Evolutionary conservation across 35 echinoderm and acorn worm species (phyloP).

Genomic region (Ptychodera flava): DNA sequence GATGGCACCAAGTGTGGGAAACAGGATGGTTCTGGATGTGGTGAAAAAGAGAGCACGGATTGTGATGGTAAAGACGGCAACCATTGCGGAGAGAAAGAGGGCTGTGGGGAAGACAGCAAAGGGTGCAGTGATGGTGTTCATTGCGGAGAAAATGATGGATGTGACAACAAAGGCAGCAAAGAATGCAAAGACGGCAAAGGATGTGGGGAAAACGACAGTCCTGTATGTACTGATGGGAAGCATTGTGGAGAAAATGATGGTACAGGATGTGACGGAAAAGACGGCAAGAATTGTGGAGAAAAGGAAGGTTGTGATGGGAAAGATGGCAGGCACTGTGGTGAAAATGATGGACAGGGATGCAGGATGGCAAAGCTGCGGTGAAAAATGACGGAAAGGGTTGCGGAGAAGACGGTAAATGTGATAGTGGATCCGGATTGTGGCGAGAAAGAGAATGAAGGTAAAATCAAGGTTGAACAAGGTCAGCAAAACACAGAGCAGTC

Average conservation of each 20-base stretch:
- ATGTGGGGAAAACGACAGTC: conserved; percentile 5
- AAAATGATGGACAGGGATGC: not conserved
- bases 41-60: not conserved
- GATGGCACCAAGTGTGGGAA: not conserved
- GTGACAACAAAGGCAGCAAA: not conserved
- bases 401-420: not conserved
- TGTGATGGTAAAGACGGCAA: not conserved
- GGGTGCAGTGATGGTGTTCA: not conserved
- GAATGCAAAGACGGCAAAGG: not conserved
- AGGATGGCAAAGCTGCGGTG: not conserved
- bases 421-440: not conserved
- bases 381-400: not conserved
- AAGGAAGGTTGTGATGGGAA: not conserved
- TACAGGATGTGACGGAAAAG: not conserved
- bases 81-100: not conserved
- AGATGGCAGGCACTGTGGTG: not conserved
- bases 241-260: not conserved
- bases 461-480: too few relatives aligned
- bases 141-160: not conserved
- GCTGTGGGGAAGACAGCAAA: not conserved
- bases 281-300: not conserved
- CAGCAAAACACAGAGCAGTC: too few relatives aligned
- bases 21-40: not conserved
- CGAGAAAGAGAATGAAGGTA: not conserved
- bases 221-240: not conserved